Evolutionary conservation across 2,113 vertebrate species (phyloP).

Genomic region (Alexandromys fortis): DNA sequence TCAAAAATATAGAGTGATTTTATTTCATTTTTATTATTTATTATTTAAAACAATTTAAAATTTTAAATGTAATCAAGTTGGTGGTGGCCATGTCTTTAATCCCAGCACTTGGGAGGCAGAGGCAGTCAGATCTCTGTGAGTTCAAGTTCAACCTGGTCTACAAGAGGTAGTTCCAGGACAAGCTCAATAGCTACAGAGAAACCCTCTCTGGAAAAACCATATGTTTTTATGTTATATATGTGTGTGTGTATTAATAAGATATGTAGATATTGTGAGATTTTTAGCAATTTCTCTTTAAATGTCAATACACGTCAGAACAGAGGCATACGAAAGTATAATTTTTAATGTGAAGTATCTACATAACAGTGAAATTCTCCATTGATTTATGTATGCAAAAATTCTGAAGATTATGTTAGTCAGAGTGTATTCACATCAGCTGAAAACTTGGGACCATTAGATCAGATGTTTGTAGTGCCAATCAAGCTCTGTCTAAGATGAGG

Average conservation of each 20-base stretch:
- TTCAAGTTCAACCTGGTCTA: too few relatives aligned
- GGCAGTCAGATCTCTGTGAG: too few relatives aligned
- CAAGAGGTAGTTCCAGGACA: too few relatives aligned
- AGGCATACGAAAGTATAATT: not conserved
- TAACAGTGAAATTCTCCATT: not conserved
- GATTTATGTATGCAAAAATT: not conserved
- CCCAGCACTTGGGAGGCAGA: too few relatives aligned
- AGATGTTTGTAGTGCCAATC: not conserved
- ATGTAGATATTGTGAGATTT: not conserved
- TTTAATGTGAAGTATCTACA: not conserved
- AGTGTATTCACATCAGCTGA: not conserved
- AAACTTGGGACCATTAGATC: not conserved
- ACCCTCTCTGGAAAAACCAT: too few relatives aligned
- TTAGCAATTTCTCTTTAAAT: constrained; percentile 42
- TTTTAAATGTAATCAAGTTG: not conserved
- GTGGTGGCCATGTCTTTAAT: too few relatives aligned
- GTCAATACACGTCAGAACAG: not conserved
- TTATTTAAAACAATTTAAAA: not conserved
- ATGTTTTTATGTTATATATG: too few relatives aligned
- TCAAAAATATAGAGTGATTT: not conserved
- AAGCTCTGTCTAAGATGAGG: not conserved
- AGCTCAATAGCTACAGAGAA: too few relatives aligned
- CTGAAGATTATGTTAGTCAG: not conserved
- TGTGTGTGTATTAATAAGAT: too few relatives aligned
- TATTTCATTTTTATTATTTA: not conserved